Evolutionary conservation across 2,113 vertebrate species (phyloP), one percentile per base, ranked within the genome.

Genomic region (Merops nubicus): DNA sequence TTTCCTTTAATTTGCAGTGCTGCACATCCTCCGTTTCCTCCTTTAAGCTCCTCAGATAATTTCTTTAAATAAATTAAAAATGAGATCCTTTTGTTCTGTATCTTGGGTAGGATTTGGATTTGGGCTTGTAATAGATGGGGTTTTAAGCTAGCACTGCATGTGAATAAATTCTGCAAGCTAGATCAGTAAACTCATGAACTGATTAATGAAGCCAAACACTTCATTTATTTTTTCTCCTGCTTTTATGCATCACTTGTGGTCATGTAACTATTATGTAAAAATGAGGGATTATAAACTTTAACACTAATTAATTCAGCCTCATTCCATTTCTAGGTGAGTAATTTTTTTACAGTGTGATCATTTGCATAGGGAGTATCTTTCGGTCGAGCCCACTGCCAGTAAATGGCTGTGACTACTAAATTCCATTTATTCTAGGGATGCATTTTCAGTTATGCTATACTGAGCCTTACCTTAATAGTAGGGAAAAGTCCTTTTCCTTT

Each of bases 271-370:
- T 90, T 90, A 78, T 72, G 64, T 96, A 92, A 94, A 96, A 94
- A 88, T 94, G 79, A 88, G 82, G 85, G 90, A 88, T 95, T 96
- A 90, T 95, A 92, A 96, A 96, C 51, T 95, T 92, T 75, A 95
- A 40, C 64, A 63, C 43, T 94, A 91, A 96, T 95, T 94, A 97
- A 94, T 93, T 94, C 93, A 93, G 92, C 64, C 85, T 88, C 60
- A 54, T 94, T 95, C 79, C 29, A 40, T 92, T 97, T 95, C 47
- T 93, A 92, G 82, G 51, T 73, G 50, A 85, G 51, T 62, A 0
- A 43, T 77, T 91, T 86, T 92, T 85, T 88, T 75, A 23, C 34
- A 50, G 18, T 29, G 29, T 76, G 48, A 68, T 76, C 42, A 62
- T 83, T 85, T 96, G 67, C 88, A 70, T 38, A 86, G 59, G 59